These are phyloP conservation scores for Ephydatia muelleri DNA, from an alignment of 37 sponge, comb jelly and placozoan species.

Conservation along the genomic window DNA sequence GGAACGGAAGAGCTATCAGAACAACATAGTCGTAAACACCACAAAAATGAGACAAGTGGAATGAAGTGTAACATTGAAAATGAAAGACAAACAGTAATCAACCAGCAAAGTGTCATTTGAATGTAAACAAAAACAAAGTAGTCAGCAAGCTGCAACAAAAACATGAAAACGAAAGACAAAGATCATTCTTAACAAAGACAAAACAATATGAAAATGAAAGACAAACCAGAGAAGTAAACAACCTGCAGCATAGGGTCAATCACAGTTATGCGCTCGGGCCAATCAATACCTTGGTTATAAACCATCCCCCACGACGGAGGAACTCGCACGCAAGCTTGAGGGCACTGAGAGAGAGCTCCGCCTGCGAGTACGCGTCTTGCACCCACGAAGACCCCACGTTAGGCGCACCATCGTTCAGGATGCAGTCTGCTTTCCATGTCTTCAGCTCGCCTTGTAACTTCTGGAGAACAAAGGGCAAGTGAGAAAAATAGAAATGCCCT, in stretches of 20 bases:
- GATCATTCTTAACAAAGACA: too few species aligned
- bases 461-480: slow-evolving; percentile 27
- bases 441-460: slow-evolving; percentile 78
- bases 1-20: slow-evolving; percentile 86
- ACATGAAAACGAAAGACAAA: not conserved
- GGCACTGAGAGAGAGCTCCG: slow-evolving; percentile 82
- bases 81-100: not conserved
- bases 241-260: not conserved
- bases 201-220: too few species aligned
- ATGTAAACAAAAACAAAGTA: not conserved
- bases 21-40: too few species aligned
- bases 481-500: too few species aligned
- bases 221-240: not conserved
- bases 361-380: slow-evolving; percentile 97
- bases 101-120: not conserved
- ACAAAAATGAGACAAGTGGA: not conserved
- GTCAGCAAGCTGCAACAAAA: not conserved
- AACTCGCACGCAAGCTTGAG: slow-evolving; percentile 90
- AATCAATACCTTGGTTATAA: slow-evolving; percentile 94
- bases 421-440: slow-evolving; percentile 92
- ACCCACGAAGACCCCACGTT: slow-evolving; percentile 97
- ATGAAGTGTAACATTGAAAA: not conserved
- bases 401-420: slow-evolving; percentile 98
- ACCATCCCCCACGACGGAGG: slow-evolving; percentile 85
- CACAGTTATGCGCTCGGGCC: too few species aligned